Percentiles rank a stretch among this genome's conserved stretches.
These are phyloP conservation scores for Pseudocheirus occidentalis DNA, from an alignment of 2,797 vertebrate genomes.

Conservation along the genomic window DNA sequence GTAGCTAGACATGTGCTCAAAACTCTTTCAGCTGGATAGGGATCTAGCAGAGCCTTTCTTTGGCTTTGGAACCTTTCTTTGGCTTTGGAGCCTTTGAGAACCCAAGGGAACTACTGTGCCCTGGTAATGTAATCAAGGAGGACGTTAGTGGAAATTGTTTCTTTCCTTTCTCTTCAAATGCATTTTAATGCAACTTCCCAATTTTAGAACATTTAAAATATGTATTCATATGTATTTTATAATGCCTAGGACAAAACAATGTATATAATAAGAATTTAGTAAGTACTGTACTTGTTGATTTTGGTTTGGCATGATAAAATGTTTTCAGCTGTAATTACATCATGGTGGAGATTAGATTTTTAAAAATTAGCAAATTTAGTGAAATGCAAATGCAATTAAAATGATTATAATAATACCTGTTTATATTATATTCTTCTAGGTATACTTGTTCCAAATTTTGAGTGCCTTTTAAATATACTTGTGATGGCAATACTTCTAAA, in stretches of 20 bases:
- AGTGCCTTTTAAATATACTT: conserved; percentile 8
- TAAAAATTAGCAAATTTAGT: background rate
- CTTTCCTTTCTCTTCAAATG: background rate
- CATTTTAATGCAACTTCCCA: conserved; percentile 21
- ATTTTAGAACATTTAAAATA: conserved; percentile 40
- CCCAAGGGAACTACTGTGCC: background rate
- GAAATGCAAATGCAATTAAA: background rate
- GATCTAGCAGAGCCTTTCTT: background rate
- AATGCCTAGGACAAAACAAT: background rate
- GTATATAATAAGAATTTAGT: background rate
- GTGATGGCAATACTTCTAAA: conserved; percentile 21
- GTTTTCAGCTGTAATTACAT: conserved; percentile 12
- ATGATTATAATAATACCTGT: background rate
- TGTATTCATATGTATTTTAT: conserved; percentile 6
- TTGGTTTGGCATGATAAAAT: conserved; percentile 26
- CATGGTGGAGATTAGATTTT: background rate
- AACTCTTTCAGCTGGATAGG: background rate
- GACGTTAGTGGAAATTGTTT: background rate
- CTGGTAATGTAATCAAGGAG: background rate
- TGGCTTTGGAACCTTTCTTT: background rate
- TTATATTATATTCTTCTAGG: background rate
- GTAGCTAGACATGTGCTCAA: background rate
- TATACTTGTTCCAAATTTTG: conserved; percentile 32
- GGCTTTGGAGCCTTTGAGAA: background rate
- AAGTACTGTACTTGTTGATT: background rate